Base-by-base conservation (phyloP, 2,113 vertebrate genomes). In the Chaetorhynchus papuensis region DNA sequence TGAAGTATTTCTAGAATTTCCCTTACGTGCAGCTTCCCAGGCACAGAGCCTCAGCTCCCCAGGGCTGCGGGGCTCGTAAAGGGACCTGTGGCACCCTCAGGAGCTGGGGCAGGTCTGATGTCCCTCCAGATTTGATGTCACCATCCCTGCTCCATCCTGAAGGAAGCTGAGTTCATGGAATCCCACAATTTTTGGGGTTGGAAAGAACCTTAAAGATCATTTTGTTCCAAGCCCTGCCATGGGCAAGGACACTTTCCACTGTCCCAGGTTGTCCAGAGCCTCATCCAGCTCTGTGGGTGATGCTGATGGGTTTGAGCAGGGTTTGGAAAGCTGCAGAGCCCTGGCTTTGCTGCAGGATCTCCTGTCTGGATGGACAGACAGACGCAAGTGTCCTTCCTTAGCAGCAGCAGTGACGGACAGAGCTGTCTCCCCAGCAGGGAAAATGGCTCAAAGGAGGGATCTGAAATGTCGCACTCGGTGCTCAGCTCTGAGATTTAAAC, bases 401-500 rank as follows among this genome's bases (percentile, higher is more conserved):
- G 7, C 2, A 61, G 42, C 31, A 74, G 70, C 6, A 11, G 16
- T 7, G 45, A 52, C 28, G 42, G 30, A 45, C 27, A 31, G 49
- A 63, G 28, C 3, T 1, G 2, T 13, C 2, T 49, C 83, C 77
- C 78, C 79, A 18, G 23, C 42, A 39, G 74, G 94, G 96, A 97
- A 98, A 96, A 97, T 96, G 96, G 92, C 64, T 83, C 37, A 33
- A 68, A 92, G 90, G 97, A 98, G 70, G 97, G 97, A 79, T 47
- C 69, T 75, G 89, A 88, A 95, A 94, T 93, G 91, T 97, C 83
- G 89, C 89, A 80, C 94, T 96, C 16, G 41, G 94, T 98, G 97
- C 96, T 98, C 97, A 98, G 96, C 97, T 98, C 94, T 98, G 97
- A 98, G 98, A 98, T 98, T 98, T 98, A 97, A 98, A 98, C 98